These are phyloP conservation scores for Neoaliturus tenellus DNA, from an alignment of 2,888 invertebrate species.

Conservation along the genomic window DNA sequence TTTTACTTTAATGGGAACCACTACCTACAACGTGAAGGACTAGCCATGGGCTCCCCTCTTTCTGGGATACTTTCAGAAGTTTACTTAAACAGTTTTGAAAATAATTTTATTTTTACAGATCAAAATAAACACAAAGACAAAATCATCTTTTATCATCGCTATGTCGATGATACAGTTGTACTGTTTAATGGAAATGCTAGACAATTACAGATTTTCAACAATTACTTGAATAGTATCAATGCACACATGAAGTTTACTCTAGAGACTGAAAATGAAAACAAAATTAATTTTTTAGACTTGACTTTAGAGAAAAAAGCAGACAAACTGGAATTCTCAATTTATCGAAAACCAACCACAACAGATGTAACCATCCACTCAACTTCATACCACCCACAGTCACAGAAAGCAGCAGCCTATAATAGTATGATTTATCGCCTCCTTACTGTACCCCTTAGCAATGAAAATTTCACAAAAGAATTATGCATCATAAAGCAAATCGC, in stretches of 20 bases:
- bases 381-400: background rate
- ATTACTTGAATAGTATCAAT: background rate
- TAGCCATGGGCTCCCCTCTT: background rate
- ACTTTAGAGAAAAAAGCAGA: no score
- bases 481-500: no score
- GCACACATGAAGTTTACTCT: background rate
- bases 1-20: background rate
- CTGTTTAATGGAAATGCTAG: background rate
- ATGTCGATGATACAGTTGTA: background rate
- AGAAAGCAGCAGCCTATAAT: background rate
- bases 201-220: background rate
- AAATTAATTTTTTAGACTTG: background rate
- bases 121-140: background rate
- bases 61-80: background rate
- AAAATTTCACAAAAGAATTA: no score
- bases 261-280: background rate
- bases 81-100: background rate
- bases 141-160: background rate
- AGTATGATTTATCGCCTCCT: no score
- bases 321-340: background rate
- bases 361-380: background rate
- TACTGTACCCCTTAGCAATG: no score
- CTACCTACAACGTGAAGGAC: background rate
- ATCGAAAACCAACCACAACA: conserved; percentile 4
- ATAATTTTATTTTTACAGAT: background rate